Base-by-base conservation (phyloP, 2,797 vertebrate genomes). In the Streptopelia turtur region DNA sequence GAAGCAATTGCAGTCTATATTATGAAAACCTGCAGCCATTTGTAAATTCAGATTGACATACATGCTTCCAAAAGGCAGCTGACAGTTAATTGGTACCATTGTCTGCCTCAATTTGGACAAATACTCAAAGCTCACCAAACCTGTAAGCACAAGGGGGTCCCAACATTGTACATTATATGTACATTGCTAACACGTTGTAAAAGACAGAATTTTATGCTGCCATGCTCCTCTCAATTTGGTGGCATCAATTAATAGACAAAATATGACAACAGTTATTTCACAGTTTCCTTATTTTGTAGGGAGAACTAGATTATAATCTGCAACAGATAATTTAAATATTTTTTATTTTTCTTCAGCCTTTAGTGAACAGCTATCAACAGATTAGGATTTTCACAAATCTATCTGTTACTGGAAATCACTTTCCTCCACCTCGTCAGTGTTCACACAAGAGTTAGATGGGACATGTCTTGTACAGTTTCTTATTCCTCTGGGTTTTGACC, bases 371-470 rank as follows among this genome's bases (percentile, higher is more conserved):
- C 13, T 87, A 76, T 28, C 35, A 87, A 45, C 2, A 70, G 21
- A 94, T 57, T 47, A 39, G 6, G 33, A 78, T 49, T 85, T 80
- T 63, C 39, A 60, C 16, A 79, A 45, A 79, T 76, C 3, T 27
- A 11, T 39, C 53, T 68, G 5, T 68, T 89, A 53, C 71, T 74
- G 16, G 21, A 89, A 90, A 90, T 68, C 37, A 41, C 35, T 79
- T 49, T 74, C 37, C 10, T 80, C 22, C 15, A 86, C n/a, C 27
- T 75, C 84, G 56, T 66, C 56, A 89, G 60, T 28, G 28, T 59
- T 30, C 0, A 0, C 16, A 50, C 6, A 49, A 53, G 10, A 16
- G 9, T 7, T 8, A 56, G 39, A 94, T 14, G 4, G 41, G 33
- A 87, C 0, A 1, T 3, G 5, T 4, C 3, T 23, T 79, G 81